Base-by-base conservation (phyloP, 92 coral and sea anemone genomes). In the Nematostella vectensis region DNA sequence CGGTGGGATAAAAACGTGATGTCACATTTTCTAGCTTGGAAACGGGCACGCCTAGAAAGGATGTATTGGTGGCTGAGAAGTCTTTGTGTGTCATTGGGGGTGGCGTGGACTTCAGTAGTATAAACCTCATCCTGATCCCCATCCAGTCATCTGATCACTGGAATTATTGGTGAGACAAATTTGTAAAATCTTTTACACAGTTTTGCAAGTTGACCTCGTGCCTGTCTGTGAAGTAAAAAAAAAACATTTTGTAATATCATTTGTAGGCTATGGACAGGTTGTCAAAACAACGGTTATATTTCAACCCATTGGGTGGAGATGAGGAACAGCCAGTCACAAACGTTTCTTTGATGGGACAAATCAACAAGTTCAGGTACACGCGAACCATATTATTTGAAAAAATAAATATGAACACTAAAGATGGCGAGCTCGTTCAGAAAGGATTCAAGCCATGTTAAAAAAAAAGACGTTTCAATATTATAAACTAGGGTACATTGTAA, bases 71-170 rank as follows among this genome's bases (percentile, higher is more conserved):
- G n/a, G n/a, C n/a, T n/a, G n/a, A n/a, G n/a, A n/a, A n/a, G n/a
- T n/a, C n/a, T n/a, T n/a, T n/a, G n/a, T n/a, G n/a, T n/a, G n/a
- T n/a, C n/a, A n/a, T n/a, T n/a, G n/a, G 40, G 40, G 40, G 40
- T 33, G 40, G 40, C 40, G 40, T 33, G 40, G 40, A 33, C 40
- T 33, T 33, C 40, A 6, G 40, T 15, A 33, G 40, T 33, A 33
- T 33, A 33, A 33, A 33, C 40, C 40, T 33, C 15, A 33, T 33
- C 40, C 15, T 33, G 15, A 33, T 33, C 40, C 40, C 40, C 15
- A 33, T 33, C 40, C 40, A 33, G 40, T 33, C 40, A 6, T 6
- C 40, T 6, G 40, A 33, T 33, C 40, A 33, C 40, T 33, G 40
- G 40, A 33, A 15, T 33, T 33, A 33, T 33, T 33, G 40, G 40